A percentile compares a stretch with the other conserved stretches of the same genome.
Conservation (phyloP, 2,888 invertebrate species). For the Pasiphila rectangulata region DNA sequence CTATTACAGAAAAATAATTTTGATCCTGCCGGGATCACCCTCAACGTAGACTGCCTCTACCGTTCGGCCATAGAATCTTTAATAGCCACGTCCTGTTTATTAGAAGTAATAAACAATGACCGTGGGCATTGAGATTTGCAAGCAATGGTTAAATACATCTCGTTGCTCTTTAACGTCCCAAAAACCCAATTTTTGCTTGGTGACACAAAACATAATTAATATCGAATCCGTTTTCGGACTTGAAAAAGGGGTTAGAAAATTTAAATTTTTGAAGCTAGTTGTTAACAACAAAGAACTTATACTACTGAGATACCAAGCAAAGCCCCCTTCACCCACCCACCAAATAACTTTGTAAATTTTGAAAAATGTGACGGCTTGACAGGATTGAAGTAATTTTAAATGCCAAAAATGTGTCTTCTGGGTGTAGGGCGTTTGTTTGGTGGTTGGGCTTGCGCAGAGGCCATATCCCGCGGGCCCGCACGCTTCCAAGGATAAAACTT, state of each 20-base stretch:
- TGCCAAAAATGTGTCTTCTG: constrained; percentile 60
- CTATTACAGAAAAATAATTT: too few species aligned
- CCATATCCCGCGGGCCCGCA: constrained; percentile 76
- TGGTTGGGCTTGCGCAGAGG: constrained; percentile 80
- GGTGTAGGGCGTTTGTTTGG: constrained; percentile 81
- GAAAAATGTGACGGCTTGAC: constrained; percentile 35
- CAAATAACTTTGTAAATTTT: constrained; percentile 68
- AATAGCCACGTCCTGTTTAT: too few species aligned
- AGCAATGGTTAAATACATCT: neutral
- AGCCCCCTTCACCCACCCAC: constrained; percentile 82
- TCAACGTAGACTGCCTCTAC: too few species aligned
- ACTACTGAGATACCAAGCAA: constrained; percentile 78
- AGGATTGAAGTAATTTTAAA: constrained; percentile 27
- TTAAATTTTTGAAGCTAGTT: neutral
- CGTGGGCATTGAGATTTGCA: neutral
- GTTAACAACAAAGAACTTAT: constrained; percentile 20
- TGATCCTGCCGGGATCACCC: too few species aligned
- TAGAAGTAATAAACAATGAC: too few species aligned
- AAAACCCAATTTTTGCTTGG: constrained; percentile 3
- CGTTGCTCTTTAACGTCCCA: constrained; percentile 13
- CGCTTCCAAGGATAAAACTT: constrained; percentile 56
- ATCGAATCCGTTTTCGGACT: neutral
- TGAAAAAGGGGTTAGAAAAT: constrained; percentile 2
- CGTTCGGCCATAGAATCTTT: too few species aligned
- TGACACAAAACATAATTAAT: neutral